Base-by-base conservation (phyloP, 2,797 vertebrate species). In the Sphaeramia orbicularis region DNA sequence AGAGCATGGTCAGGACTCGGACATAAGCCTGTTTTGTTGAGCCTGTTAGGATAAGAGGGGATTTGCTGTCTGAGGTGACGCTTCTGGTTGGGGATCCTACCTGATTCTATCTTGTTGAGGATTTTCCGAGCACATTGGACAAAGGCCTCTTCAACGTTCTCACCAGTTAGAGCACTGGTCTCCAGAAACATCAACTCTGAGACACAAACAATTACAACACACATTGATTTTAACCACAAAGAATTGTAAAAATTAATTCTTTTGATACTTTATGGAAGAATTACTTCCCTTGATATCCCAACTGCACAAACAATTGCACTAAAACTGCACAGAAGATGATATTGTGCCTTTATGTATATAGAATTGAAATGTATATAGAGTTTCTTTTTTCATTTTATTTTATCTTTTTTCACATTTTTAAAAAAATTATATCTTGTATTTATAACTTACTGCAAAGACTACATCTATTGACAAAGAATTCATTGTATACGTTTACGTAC, bases 171-270 rank as follows among this genome's bases (percentile, higher is more conserved):
- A 24, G 96, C 97, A 0, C 97, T 98, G 40, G 97, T 98, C 87
- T 98, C 97, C 75, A 98, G 81, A 80, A 98, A 98, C 97, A 98
- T 98, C 51, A 98, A 86, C 80, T 98, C 97, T 98, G 83, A 53
- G 19, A 66, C 40, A 58, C 14, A 81, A 44, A 78, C 18, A 77
- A n/a, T 71, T 1, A 42, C 21, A 62, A 59, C 48, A 67, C 21
- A 45, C 8, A 62, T 40, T 40, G 13, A 51, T 13, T 14, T 35
- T 1, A 8, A 35, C 32, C 35, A 10, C 2, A 35, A 35, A 30
- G 7, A 7, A 30, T 10, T 35, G 7, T 8, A 8, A 10, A 10
- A 4, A 9, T 10, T 35, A 1, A 9, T 35, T 35, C 7, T 35
- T 35, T 35, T 35, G 32, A 35, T 35, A 32, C 1, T 35, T 35